A percentile compares a stretch with the other conserved stretches of the same genome.
phyloP scores from a whole-genome alignment of 2,888 invertebrate genomes.

The Drosophila nigritarsus region DNA sequence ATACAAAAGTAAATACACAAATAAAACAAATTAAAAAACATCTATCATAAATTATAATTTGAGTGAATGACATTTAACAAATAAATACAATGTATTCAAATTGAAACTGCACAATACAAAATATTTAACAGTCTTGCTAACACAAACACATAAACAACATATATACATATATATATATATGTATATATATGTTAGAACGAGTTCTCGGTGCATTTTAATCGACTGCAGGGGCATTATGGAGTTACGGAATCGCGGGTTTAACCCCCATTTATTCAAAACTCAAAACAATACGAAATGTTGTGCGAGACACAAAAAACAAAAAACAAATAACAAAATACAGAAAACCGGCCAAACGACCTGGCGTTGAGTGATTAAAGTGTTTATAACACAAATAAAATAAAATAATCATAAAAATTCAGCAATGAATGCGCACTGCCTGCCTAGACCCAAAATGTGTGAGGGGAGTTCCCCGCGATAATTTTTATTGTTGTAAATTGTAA shows the following conservation, averaged over 20 bases:
- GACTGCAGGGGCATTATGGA: slow-evolving; percentile 22
- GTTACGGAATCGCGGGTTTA: slow-evolving; percentile 49
- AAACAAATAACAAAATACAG: slow-evolving; percentile 4
- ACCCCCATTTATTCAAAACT: slow-evolving; percentile 26
- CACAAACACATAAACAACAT: not conserved
- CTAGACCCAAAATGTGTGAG: not conserved
- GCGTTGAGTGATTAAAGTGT: slow-evolving; percentile 40
- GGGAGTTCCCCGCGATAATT: not conserved
- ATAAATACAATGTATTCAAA: not conserved
- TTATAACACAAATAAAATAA: slow-evolving; percentile 41
- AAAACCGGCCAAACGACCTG: slow-evolving; percentile 29
- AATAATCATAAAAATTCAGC: slow-evolving; percentile 12
- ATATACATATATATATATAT: not conserved
- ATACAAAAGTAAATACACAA: slow-evolving; percentile 25
- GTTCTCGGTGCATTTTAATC: slow-evolving; percentile 27
- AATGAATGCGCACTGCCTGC: slow-evolving; percentile 13
- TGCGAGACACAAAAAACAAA: not conserved
- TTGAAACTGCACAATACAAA: not conserved
- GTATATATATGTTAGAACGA: slow-evolving; percentile 23
- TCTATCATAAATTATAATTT: not conserved
- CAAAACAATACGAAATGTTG: slow-evolving; percentile 8
- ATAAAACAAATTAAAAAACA: slow-evolving; percentile 5
- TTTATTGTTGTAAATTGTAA: not conserved
- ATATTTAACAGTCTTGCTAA: not conserved
- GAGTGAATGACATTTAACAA: not conserved